Evolutionary conservation across 1,140 invertebrate species (phyloP).

Genomic region (Bacillus rossius): DNA sequence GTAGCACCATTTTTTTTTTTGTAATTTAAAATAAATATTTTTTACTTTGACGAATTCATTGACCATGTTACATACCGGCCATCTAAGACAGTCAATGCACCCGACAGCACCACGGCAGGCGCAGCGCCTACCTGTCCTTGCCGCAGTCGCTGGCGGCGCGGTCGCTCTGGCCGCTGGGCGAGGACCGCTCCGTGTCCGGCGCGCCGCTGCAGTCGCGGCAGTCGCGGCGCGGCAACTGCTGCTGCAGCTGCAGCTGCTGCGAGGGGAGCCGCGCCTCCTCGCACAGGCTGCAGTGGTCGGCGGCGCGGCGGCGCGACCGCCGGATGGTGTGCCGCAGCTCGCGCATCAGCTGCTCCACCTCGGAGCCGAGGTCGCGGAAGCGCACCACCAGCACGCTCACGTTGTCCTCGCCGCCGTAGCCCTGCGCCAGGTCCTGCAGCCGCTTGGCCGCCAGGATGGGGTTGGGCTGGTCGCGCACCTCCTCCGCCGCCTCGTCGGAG

Average conservation of each 20-base stretch:
- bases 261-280: not conserved
- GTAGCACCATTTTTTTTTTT: too few species aligned
- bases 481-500: constrained; percentile 64
- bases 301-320: constrained; percentile 17
- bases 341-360: constrained; percentile 67
- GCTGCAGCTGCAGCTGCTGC: constrained; percentile 2
- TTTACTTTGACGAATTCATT: too few species aligned
- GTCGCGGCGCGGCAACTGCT: not conserved
- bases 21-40: too few species aligned
- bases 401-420: constrained; percentile 75
- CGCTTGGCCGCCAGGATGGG: constrained; percentile 73
- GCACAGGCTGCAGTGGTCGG: not conserved
- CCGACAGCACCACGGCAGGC: too few species aligned
- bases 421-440: constrained; percentile 73
- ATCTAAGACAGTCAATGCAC: too few species aligned
- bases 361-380: constrained; percentile 47
- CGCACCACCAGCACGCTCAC: constrained; percentile 70
- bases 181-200: constrained; percentile 56
- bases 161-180: constrained; percentile 77
- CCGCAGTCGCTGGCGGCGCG: constrained; percentile 48
- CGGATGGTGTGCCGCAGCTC: constrained; percentile 61
- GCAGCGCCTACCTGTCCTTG: not conserved
- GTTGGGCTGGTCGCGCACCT: constrained; percentile 66
- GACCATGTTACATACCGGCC: too few species aligned
- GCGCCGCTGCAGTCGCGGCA: not conserved